Base-by-base conservation (phyloP, 2,888 invertebrate genomes). In the Idaea aversata region DNA sequence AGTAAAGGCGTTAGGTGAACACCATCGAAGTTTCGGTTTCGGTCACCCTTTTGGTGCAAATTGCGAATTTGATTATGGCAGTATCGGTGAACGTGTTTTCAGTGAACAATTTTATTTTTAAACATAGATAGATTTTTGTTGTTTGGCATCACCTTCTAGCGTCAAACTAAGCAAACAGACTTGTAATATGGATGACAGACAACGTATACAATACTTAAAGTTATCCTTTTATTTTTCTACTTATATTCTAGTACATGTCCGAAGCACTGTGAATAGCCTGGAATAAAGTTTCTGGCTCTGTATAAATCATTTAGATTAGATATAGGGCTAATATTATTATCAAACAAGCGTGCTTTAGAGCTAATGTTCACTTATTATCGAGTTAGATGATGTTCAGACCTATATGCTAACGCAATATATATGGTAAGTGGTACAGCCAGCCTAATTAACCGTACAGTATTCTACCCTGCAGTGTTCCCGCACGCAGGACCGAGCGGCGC, bases 401-500 rank as follows among this genome's bases (percentile, higher is more conserved):
- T 38, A 64, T 25, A 25, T 25, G 67, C 66, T 59, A 63, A 57
- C 62, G 68, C 64, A 66, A 58, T 75, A 59, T 67, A 66, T 63
- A 25, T 25, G 25, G 25, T 25, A 25, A 60, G 65, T 69, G 61
- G 67, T 69, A 80, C 85, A 82, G 81, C 84, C 86, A 80, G 86
- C 86, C 76, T 90, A 85, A 92, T 90, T 92, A 92, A 92, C 92
- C 84, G 80, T 67, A 73, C 87, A 93, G 93, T 93, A 76, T 92
- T 93, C 78, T 92, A 92, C 78, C 93, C 93, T 72, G 93, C 95
- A 97, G 98, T 98, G 91, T 98, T 98, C 94, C 97, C 97, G 80
- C 97, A 97, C 93, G 97, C 98, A 94, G 98, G 98, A 91, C 98
- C 98, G 82, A 97, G 97, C 93, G 98, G 97, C 83, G 97, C 97